Conservation (phyloP, 1,140 invertebrate species). For the Zaprionus inermis region DNA sequence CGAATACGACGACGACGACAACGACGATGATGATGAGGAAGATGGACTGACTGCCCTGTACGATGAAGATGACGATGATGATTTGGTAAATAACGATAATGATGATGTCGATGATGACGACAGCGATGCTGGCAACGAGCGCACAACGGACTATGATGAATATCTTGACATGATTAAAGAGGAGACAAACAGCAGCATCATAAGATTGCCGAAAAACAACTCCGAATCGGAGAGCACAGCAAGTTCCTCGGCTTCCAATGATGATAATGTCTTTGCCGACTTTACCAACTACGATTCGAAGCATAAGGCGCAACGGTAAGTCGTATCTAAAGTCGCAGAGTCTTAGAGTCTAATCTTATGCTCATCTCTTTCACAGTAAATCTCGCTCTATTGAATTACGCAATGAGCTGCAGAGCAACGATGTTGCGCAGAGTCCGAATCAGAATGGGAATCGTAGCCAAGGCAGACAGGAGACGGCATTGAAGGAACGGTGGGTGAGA, state of each 20-base stretch:
- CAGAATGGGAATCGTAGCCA: slow-evolving; percentile 16
- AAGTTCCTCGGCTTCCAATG: slow-evolving; percentile 48
- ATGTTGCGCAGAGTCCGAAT: slow-evolving; percentile 16
- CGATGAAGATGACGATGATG: slow-evolving; percentile 27
- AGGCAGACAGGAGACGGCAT: slow-evolving; percentile 7
- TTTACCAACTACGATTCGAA: slow-evolving; percentile 69
- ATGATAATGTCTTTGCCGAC: slow-evolving; percentile 74
- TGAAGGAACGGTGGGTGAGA: slow-evolving; percentile 36
- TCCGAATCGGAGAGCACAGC: slow-evolving; percentile 21
- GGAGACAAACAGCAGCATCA: slow-evolving; percentile 13
- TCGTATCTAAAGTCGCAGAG: background rate
- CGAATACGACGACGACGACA: slow-evolving; percentile 40
- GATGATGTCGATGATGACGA: slow-evolving; percentile 35
- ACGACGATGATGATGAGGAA: slow-evolving; percentile 29
- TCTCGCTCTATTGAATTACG: slow-evolving; percentile 61
- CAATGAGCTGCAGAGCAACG: slow-evolving; percentile 58
- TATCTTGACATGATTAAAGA: slow-evolving; percentile 49
- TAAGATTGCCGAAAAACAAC: slow-evolving; percentile 12
- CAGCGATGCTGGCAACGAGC: slow-evolving; percentile 8
- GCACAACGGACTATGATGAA: slow-evolving; percentile 38
- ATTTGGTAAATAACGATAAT: slow-evolving; percentile 2
- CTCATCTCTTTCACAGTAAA: slow-evolving; percentile 38
- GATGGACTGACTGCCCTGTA: too few relatives aligned
- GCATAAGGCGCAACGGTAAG: slow-evolving; percentile 61
- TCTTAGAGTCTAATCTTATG: background rate